Conservation (phyloP, 2,888 invertebrate species). For the Megamerina dolium region DNA sequence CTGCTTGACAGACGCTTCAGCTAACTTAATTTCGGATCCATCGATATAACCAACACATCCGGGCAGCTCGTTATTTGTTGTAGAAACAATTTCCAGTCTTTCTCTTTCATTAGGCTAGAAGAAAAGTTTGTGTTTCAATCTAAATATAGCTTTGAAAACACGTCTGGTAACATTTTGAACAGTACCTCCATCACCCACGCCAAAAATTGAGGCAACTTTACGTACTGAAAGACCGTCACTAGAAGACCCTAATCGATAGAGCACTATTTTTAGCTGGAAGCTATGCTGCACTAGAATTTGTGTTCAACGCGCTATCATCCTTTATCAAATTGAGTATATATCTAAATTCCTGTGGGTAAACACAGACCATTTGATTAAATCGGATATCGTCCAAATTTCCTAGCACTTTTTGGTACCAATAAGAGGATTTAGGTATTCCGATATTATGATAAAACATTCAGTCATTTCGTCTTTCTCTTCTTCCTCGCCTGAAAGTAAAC, state of each 20-base stretch:
- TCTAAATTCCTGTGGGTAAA: too few species aligned
- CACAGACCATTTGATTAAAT: too few species aligned
- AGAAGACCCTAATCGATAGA: conserved; percentile 4
- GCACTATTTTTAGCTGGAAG: conserved; percentile 7
- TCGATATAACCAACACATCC: conserved; percentile 17
- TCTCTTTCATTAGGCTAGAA: conserved; percentile 12
- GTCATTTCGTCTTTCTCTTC: background rate
- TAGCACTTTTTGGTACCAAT: background rate
- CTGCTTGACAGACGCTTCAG: conserved; percentile 7
- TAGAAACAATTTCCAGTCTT: conserved; percentile 3
- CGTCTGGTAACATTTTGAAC: conserved; percentile 13
- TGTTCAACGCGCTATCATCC: background rate
- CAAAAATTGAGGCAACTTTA: conserved; percentile 14
- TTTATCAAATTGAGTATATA: background rate
- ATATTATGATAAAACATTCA: background rate
- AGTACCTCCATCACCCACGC: conserved; percentile 15
- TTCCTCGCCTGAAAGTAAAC: too few species aligned
- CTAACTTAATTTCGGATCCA: conserved; percentile 16
- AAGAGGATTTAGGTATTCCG: too few species aligned
- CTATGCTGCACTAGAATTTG: too few species aligned
- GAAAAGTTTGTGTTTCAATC: too few species aligned
- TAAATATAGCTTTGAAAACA: conserved; percentile 10
- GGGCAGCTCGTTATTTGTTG: conserved; percentile 13
- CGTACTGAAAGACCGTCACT: conserved; percentile 8
- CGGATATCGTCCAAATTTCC: background rate